Evolutionary conservation across 1,140 invertebrate genomes (phyloP).

Genomic region (Drosophila ananassae): DNA sequence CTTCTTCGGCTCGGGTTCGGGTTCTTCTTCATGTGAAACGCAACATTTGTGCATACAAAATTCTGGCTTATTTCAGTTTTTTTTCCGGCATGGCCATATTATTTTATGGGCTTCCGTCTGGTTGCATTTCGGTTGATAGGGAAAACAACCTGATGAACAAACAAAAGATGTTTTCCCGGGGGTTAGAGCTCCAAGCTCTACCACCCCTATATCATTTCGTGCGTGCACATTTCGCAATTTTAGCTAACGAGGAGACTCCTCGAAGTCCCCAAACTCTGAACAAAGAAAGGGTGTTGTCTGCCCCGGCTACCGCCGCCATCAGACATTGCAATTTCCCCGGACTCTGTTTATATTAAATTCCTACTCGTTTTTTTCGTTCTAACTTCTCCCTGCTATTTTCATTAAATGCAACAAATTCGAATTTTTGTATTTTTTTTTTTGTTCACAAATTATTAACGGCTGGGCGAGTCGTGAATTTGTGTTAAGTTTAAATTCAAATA

Average conservation of each 20-base stretch:
- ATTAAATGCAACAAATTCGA: constrained; percentile 74
- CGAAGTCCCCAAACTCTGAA: constrained; percentile 34
- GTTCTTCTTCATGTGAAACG: constrained; percentile 57
- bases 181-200: constrained; percentile 13
- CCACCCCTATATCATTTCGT: constrained; percentile 47
- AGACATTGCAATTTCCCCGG: constrained; percentile 59
- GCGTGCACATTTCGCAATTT: constrained; percentile 78
- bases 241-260: constrained; percentile 68
- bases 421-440: constrained; percentile 36
- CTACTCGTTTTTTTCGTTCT: constrained; percentile 19
- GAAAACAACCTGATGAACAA: constrained; percentile 66
- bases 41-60: constrained; percentile 74
- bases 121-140: constrained; percentile 73
- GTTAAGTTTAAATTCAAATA: constrained; percentile 45
- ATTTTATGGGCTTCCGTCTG: constrained; percentile 77
- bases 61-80: not conserved
- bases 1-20: not conserved
- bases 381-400: constrained; percentile 49
- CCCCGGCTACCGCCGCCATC: not conserved
- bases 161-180: constrained; percentile 25
- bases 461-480: constrained; percentile 45
- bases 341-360: constrained; percentile 72
- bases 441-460: constrained; percentile 61
- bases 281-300: constrained; percentile 37
- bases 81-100: constrained; percentile 54